Conservation (phyloP, 1,140 invertebrate genomes). For the Zaprionus lachaisei region DNA sequence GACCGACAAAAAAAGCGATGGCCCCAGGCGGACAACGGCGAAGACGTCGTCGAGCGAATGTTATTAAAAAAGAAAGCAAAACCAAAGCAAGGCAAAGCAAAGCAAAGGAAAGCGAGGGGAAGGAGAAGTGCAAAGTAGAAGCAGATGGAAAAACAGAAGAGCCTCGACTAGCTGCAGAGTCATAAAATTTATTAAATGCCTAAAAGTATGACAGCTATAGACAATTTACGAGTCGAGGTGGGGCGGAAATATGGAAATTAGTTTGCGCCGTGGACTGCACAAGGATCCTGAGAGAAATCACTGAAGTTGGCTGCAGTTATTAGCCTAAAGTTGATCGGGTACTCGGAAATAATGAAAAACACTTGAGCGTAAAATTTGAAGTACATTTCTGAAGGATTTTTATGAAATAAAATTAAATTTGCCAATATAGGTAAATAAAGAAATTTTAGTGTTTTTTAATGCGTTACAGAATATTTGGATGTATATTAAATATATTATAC, state of each 20-base stretch:
- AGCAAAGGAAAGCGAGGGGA: slow-evolving; percentile 6
- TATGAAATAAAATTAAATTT: neutral
- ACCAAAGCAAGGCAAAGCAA: slow-evolving; percentile 38
- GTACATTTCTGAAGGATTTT: neutral
- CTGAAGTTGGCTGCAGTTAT: slow-evolving; percentile 14
- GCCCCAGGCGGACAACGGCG: slow-evolving; percentile 68
- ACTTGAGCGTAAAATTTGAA: neutral
- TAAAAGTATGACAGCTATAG: slow-evolving; percentile 81
- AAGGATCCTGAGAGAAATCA: slow-evolving; percentile 29
- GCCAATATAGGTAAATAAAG: too few species aligned
- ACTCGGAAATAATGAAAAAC: neutral
- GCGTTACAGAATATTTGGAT: too few species aligned
- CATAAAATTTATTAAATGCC: slow-evolving; percentile 83
- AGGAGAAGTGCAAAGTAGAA: slow-evolving; percentile 8
- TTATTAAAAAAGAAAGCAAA: slow-evolving; percentile 71
- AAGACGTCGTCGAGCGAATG: slow-evolving; percentile 54
- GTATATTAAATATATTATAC: too few species aligned
- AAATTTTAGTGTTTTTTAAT: neutral
- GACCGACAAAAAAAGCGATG: slow-evolving; percentile 27
- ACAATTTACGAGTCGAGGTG: slow-evolving; percentile 64
- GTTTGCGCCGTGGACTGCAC: slow-evolving; percentile 13
- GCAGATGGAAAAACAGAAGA: slow-evolving; percentile 29
- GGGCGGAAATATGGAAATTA: slow-evolving; percentile 51
- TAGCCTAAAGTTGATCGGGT: slow-evolving; percentile 3
- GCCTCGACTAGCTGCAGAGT: slow-evolving; percentile 37